Conservation (phyloP, 2,113 vertebrate species). For the Apistogramma diplotaenia region DNA sequence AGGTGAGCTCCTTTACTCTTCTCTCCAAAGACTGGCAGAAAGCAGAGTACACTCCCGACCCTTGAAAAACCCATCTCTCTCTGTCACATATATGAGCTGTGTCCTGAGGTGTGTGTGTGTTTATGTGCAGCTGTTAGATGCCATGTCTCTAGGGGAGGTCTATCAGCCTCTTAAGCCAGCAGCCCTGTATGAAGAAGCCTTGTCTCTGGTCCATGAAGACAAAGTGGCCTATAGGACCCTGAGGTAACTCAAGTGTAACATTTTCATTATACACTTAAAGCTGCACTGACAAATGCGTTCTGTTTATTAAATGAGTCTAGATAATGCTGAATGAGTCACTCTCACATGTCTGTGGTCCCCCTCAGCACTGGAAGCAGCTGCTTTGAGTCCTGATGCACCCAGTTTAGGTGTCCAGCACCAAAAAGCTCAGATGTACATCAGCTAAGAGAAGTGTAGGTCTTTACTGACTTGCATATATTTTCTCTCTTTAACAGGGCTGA, state of each 20-base stretch:
- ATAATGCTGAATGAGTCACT: background rate
- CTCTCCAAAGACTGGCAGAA: background rate
- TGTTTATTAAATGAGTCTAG: background rate
- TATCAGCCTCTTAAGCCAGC: conserved; percentile 84
- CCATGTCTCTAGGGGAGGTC: conserved; percentile 75
- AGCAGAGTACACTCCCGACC: background rate
- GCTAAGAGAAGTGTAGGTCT: background rate
- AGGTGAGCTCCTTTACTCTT: conserved; percentile 74
- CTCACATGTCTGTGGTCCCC: background rate
- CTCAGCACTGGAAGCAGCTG: no score
- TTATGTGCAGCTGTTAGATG: conserved; percentile 85
- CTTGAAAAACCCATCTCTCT: background rate
- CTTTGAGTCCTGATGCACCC: background rate
- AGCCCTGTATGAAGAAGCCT: conserved; percentile 90
- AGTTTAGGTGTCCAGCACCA: background rate
- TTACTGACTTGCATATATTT: background rate
- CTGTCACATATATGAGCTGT: background rate
- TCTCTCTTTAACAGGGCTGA: conserved; percentile 74
- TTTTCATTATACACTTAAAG: background rate
- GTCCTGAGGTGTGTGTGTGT: background rate
- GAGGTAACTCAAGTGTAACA: conserved; percentile 75
- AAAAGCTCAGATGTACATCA: background rate
- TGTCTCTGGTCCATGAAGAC: conserved; percentile 82
- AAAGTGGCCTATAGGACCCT: conserved; percentile 83
- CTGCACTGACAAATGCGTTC: background rate